A percentile compares a stretch with the other conserved stretches of the same genome.
Conservation (phyloP, 2,797 vertebrate genomes). For the Eutrigla gurnardus region DNA sequence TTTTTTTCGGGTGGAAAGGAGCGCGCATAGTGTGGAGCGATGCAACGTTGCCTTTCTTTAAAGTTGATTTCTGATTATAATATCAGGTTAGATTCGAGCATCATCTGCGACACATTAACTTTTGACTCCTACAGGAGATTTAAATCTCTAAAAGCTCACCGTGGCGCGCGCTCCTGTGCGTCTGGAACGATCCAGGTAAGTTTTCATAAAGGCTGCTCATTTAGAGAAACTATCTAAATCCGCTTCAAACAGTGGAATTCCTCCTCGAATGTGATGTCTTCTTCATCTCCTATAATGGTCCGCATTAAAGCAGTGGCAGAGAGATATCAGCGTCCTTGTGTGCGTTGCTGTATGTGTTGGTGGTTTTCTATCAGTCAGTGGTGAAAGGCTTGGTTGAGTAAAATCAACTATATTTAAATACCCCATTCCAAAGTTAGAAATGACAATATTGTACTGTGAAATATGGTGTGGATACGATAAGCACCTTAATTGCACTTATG, state of each 20-base stretch:
- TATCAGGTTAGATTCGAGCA: not conserved
- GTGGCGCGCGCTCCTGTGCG: constrained; percentile 33
- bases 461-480: not conserved
- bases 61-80: constrained; percentile 1
- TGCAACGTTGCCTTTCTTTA: not conserved
- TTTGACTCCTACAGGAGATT: not conserved
- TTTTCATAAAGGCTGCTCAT: constrained; percentile 7
- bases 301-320: not conserved
- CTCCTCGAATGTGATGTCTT: not conserved
- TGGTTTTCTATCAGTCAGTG: not conserved
- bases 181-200: constrained; percentile 21
- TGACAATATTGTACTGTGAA: too few relatives aligned
- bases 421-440: too few relatives aligned
- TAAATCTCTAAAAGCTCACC: not conserved
- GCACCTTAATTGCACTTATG: too few relatives aligned
- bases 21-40: constrained; percentile 25
- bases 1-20: not conserved
- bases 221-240: not conserved
- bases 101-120: not conserved
- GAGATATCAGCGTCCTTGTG: not conserved
- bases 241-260: not conserved
- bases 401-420: not conserved
- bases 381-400: not conserved
- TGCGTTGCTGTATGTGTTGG: too few relatives aligned
- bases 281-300: not conserved